Base-by-base conservation (phyloP, 2,888 invertebrate genomes). In the Mallateleia sp. region DNA sequence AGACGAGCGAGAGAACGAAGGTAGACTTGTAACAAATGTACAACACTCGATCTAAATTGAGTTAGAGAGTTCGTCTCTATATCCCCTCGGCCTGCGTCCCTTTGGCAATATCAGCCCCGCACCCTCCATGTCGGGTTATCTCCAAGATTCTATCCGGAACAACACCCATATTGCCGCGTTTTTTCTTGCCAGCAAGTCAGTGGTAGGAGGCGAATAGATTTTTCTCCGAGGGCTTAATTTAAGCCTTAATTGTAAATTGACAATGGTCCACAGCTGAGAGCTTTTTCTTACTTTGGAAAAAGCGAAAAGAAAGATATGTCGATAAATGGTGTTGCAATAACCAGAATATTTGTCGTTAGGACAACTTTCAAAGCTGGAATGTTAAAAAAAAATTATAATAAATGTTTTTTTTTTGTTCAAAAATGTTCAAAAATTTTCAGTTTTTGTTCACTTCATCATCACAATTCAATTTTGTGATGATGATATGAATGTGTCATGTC, bases 41-140 rank as follows among this genome's bases (percentile, higher is more conserved):
- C 92, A 92, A 92, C 94, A 95, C 95, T 95, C 95, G 95, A 95
- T 95, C 95, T 95, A 95, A 95, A 95, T 95, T 95, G 95, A 95
- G 95, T 95, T 95, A 95, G 93, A 93, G 93, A 92, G 91, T 90
- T 80, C 75, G 85, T 84, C 82, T 87, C 87, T 86, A 85, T 67
- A 80, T 87, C 90, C 89, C 90, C 89, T 89, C 62, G 78, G 82
- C 87, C 88, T 85, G 88, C 91, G 89, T 90, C 89, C 90, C 90
- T 88, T 88, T 81, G 81, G 85, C 88, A 89, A 90, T 89, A 90
- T 89, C 87, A 85, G 81, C 84, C 85, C 74, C 66, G 88, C 88
- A 84, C 89, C 88, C 90, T 89, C 85, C 81, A 89, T 90, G 90
- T 85, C 87, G 83, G 89, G 90, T 91, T 92, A 92, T 92, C 92